Base-by-base conservation (phyloP, 2,113 vertebrate species). In the Microtus richardsoni region DNA sequence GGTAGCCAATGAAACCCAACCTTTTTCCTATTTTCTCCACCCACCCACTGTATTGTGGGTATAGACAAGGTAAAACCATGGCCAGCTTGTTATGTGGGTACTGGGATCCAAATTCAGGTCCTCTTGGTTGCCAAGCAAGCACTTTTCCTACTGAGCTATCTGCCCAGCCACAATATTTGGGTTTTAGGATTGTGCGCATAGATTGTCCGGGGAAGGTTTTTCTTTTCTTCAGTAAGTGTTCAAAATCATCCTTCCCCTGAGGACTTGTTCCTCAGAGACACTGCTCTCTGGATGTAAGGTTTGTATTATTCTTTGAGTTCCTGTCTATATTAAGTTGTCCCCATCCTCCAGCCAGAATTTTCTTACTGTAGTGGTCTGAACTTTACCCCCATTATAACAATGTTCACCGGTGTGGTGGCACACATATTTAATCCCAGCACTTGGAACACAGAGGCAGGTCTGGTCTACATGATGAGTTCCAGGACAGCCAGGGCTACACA, bases 341-440 rank as follows among this genome's bases (percentile, higher is more conserved):
- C 86, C 24, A 19, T 71, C 7, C 80, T 16, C 77, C 19, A 95
- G 87, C 33, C 22, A 84, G 71, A 22, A 83, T 92, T 92, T 97
- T 66, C 82, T 96, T 66, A 91, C 58, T 54, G 0, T 49, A 64
- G 41, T 74, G 26, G 12, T 80, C 64, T 96, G 58, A 80, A 47
- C 44, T 28, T 54, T 49, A 3, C 0, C 13, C 60, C 14, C 41
- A 28, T 26, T 79, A 41, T 83, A 93, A 62, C 4, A 93, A 73
- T 22, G 36, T 73, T 39, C 19, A 21, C n/a, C 2, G 7, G 68
- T 71, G 16, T n/a, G n/a, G n/a, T 39, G n/a, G 36, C 70, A 71
- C 16, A n/a, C 33, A 71, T 39, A 71, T n/a, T 71, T 71, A 39
- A 39, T 39, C 19, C 19, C 70, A 71, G 68, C 36, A 73, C 26